Conservation (phyloP, 2,888 invertebrate genomes). For the Drosophila atroscutellata region DNA sequence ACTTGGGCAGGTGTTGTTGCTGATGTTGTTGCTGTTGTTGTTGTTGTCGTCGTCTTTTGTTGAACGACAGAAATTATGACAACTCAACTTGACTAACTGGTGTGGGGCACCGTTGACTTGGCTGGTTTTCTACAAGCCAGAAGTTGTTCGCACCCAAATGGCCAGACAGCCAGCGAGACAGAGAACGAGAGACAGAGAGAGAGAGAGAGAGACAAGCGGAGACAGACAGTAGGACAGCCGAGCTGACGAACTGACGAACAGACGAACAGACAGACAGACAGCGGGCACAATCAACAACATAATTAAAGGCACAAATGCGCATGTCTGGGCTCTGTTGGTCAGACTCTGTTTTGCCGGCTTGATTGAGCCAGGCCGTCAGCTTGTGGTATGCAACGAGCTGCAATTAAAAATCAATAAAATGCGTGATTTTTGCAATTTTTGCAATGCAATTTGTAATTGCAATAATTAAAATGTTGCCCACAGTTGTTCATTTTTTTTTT, state of each 20-base stretch:
- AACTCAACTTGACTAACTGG: constrained; percentile 80
- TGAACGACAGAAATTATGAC: constrained; percentile 81
- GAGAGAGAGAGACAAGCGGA: constrained; percentile 7
- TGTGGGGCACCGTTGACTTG: constrained; percentile 48
- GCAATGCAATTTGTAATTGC: constrained; percentile 78
- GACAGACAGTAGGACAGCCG: constrained; percentile 8
- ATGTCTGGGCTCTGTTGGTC: constrained; percentile 59
- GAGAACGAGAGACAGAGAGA: constrained; percentile 21
- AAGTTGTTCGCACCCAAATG: constrained; percentile 71
- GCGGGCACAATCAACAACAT: constrained; percentile 72
- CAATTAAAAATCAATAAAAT: constrained; percentile 82
- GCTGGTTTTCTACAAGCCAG: constrained; percentile 64
- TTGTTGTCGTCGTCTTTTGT: constrained; percentile 52
- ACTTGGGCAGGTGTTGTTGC: constrained; percentile 56
- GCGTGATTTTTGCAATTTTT: constrained; percentile 80
- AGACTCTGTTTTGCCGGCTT: constrained; percentile 27
- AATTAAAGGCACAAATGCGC: constrained; percentile 79
- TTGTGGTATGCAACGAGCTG: constrained; percentile 79
- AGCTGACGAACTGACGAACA: constrained; percentile 16
- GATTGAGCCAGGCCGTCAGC: constrained; percentile 27
- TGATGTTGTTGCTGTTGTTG: constrained; percentile 36
- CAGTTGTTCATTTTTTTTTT: constrained; percentile 12
- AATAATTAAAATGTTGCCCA: constrained; percentile 73
- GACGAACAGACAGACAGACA: constrained; percentile 39
- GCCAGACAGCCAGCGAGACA: constrained; percentile 40